Evolutionary conservation across 2,797 vertebrate species (phyloP).

Genomic region (Pseudochirops corinnae): DNA sequence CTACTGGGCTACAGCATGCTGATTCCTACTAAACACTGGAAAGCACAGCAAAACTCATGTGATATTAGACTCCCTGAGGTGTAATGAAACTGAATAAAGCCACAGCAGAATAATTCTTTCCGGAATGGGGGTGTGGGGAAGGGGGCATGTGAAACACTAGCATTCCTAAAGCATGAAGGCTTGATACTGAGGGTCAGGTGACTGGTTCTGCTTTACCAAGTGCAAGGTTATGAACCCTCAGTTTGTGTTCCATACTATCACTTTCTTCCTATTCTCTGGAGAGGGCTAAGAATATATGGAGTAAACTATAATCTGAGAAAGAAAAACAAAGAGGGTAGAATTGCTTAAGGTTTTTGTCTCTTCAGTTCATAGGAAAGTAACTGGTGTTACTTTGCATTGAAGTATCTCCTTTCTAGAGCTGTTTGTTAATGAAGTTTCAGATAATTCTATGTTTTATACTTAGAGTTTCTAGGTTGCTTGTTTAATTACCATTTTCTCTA

Average conservation of each 20-base stretch:
- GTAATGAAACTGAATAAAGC: slow-evolving; percentile 69
- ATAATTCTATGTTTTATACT: slow-evolving; percentile 50
- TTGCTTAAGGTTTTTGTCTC: slow-evolving; percentile 65
- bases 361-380: slow-evolving; percentile 61
- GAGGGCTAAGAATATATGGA: slow-evolving; percentile 49
- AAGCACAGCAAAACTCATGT: slow-evolving; percentile 64
- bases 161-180: slow-evolving; percentile 64
- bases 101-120: slow-evolving; percentile 68
- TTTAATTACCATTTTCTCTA: slow-evolving; percentile 14
- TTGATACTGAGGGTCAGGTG: slow-evolving; percentile 71
- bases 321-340: slow-evolving; percentile 38
- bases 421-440: slow-evolving; percentile 51
- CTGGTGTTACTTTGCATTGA: slow-evolving; percentile 52
- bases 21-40: slow-evolving; percentile 47
- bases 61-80: slow-evolving; percentile 75
- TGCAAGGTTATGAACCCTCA: slow-evolving; percentile 72
- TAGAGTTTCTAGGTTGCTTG: slow-evolving; percentile 31
- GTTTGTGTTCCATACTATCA: slow-evolving; percentile 75
- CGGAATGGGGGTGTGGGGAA: slow-evolving; percentile 17
- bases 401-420: slow-evolving; percentile 49
- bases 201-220: slow-evolving; percentile 70
- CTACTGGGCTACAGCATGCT: slow-evolving; percentile 7
- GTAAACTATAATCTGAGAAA: slow-evolving; percentile 61
- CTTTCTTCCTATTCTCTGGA: slow-evolving; percentile 71
- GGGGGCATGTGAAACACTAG: slow-evolving; percentile 69